Base-by-base conservation (phyloP, 2,797 vertebrate species). In the Geotrypetes seraphini region DNA sequence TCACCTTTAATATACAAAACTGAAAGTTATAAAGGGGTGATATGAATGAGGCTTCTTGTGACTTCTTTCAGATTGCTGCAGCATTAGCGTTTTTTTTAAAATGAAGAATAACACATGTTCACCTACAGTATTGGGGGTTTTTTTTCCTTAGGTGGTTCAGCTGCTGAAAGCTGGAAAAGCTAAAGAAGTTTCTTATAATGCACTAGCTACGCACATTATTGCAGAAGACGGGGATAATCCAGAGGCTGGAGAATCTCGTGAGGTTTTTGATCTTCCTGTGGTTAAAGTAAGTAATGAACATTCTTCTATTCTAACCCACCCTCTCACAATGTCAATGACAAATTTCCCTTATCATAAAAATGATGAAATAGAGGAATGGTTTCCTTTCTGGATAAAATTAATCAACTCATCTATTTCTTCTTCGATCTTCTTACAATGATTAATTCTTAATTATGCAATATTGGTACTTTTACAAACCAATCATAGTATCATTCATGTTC, bases 131-230 rank as follows among this genome's bases (percentile, higher is more conserved):
- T 21, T 31, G 38, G 7, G 27, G 17, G 8, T n/a, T 52, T 12
- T 21, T 22, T 39, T 47, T 7, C 55, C 27, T 36, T 63, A 99
- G 95, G 90, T 99, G 40, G 85, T 96, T 39, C 86, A 90, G 50
- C 77, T 99, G 53, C 73, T 99, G 18, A 97, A 94, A 71, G 85
- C 87, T 10, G 94, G 94, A 13, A 97, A 90, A 56, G 96, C 90
- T 5, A 99, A 99, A 59, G 95, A 99, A 46, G 95, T 97, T 16
- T 96, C 91, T 13, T 99, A 97, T 60, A 97, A 94, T 47, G 94
- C 96, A 3, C 61, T 99, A 12, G 96, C 96, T 42, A 96, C 96
- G 0, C 96, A 97, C 70, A 94, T 99, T 36, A 95, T 99, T 19
- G 83, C 96, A 5, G 92, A 94, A 53, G 93, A 99, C 7, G 92